Conservation (phyloP, 92 coral and sea anemone genomes). For the Palythoa caribaeorum region DNA sequence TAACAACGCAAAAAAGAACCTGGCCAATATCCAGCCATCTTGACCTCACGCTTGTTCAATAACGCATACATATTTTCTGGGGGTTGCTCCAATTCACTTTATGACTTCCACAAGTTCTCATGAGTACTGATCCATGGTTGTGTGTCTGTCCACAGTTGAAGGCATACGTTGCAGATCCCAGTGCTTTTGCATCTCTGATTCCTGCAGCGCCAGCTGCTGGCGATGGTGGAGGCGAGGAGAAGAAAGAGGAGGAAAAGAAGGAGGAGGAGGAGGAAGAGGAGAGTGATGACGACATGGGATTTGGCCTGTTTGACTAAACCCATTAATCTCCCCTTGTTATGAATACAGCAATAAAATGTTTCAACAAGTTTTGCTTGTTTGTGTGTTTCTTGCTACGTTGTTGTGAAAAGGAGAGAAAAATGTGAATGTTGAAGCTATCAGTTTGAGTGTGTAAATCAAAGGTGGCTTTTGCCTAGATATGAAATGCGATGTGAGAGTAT, state of each 20-base stretch:
- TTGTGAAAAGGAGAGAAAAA: background rate
- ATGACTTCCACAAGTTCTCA: too few relatives aligned
- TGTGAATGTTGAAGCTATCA: too few relatives aligned
- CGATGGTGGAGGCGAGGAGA: conserved; percentile 70
- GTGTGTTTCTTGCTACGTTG: background rate
- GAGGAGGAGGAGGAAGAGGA: conserved; percentile 95
- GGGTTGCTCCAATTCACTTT: too few relatives aligned
- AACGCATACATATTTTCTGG: too few relatives aligned
- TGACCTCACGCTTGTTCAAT: too few relatives aligned
- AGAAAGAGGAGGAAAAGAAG: conserved; percentile 76
- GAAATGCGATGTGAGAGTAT: too few relatives aligned
- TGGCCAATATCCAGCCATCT: too few relatives aligned
- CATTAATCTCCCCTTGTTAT: background rate
- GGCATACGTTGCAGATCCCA: conserved; percentile 89
- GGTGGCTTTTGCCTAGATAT: too few relatives aligned
- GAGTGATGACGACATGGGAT: conserved; percentile 99
- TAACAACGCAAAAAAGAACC: too few relatives aligned
- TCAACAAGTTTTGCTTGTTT: background rate
- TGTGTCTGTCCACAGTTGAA: conserved; percentile 73
- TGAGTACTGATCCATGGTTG: background rate
- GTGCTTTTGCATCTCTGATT: conserved; percentile 82
- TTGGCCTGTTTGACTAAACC: conserved; percentile 91
- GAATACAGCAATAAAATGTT: background rate
- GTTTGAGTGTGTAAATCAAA: too few relatives aligned
- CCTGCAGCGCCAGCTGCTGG: conserved; percentile 72